These are phyloP conservation scores for Alsophila aescularia DNA, from an alignment of 2,888 invertebrate species.

Conservation along the genomic window DNA sequence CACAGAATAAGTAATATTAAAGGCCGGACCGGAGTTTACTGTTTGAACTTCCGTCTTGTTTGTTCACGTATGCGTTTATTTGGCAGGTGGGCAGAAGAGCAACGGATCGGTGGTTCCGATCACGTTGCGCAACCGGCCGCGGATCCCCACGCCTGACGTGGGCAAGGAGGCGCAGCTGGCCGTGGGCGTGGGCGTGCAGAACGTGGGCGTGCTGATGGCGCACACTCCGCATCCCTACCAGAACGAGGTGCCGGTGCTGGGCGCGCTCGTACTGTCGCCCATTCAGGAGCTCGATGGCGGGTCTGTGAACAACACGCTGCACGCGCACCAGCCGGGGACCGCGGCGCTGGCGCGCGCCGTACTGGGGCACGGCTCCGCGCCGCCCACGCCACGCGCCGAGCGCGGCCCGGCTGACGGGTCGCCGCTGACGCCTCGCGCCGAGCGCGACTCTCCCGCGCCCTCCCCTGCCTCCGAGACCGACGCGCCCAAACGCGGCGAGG, in stretches of 20 bases:
- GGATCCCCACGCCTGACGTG: slow-evolving; percentile 93
- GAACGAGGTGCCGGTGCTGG: slow-evolving; percentile 89
- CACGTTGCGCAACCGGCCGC: slow-evolving; percentile 91
- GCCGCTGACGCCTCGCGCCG: slow-evolving; percentile 63
- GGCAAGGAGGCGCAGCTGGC: slow-evolving; percentile 84
- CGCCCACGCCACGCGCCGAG: slow-evolving; percentile 63
- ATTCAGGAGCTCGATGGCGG: slow-evolving; percentile 93
- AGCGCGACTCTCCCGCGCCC: slow-evolving; percentile 9
- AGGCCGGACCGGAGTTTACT: no score
- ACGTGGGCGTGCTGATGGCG: slow-evolving; percentile 88
- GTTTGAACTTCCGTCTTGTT: not conserved
- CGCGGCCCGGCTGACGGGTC: slow-evolving; percentile 77
- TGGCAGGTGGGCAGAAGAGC: slow-evolving; percentile 86
- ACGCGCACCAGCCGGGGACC: slow-evolving; percentile 89
- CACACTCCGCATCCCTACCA: slow-evolving; percentile 86
- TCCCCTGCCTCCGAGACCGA: not conserved
- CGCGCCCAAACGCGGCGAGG: not conserved
- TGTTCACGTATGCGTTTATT: not conserved
- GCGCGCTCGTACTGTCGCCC: slow-evolving; percentile 91
- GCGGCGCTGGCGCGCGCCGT: slow-evolving; percentile 92
- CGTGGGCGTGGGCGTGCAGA: slow-evolving; percentile 80
- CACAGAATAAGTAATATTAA: no score
- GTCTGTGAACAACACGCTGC: slow-evolving; percentile 89
- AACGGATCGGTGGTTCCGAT: slow-evolving; percentile 88
- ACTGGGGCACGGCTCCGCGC: slow-evolving; percentile 85